Evolutionary conservation across 1,140 invertebrate genomes (phyloP), one percentile per base, ranked within the genome.

Genomic region (Zophobas atratus): DNA sequence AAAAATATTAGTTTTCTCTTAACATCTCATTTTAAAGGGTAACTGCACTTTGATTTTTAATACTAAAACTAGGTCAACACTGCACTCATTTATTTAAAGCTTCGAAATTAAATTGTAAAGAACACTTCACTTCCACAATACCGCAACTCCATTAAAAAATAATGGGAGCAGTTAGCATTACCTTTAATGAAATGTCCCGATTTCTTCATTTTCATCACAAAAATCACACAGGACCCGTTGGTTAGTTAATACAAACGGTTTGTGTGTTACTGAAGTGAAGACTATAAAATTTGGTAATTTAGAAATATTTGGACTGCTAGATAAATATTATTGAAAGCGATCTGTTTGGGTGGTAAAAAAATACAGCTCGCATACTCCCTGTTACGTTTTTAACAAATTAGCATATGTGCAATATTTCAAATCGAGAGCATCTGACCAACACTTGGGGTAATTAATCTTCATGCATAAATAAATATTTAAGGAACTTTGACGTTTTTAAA

Each of bases 231-330:
- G 38, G 20, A 63, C 36, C 36, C 6, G 6, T 46, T 2, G 35
- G 0, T 41, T 36, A 39, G 36, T n/a, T 5, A 63, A 63, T 39
- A 38, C 8, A 63, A 39, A 36, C 34, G 57, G 57, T 63, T 39
- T 36, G 57, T 32, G 55, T 63, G 35, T 20, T 51, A 51, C 49
- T 51, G n/a, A 51, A 20, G 4, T 6, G 49, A 20, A 20, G n/a
- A 2, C 49, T 51, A 51, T n/a, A 63, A 38, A 63, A 41, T 39
- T 39, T 39, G 57, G 2, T 63, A 63, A 63, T 63, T 63, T 63
- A 8, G 38, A 63, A 63, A 63, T 63, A 63, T 63, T 63, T 63
- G 1, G 57, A 63, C 35, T 39, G 38, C 1, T 63, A n/a, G 36
- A 8, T 39, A 63, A 63, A 63, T 38, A 38, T 51, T 51, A 51